A percentile compares a stretch with the other conserved stretches of the same genome.
These are phyloP conservation scores for Panurus biarmicus DNA, from an alignment of 2,113 vertebrate species.

Conservation along the genomic window DNA sequence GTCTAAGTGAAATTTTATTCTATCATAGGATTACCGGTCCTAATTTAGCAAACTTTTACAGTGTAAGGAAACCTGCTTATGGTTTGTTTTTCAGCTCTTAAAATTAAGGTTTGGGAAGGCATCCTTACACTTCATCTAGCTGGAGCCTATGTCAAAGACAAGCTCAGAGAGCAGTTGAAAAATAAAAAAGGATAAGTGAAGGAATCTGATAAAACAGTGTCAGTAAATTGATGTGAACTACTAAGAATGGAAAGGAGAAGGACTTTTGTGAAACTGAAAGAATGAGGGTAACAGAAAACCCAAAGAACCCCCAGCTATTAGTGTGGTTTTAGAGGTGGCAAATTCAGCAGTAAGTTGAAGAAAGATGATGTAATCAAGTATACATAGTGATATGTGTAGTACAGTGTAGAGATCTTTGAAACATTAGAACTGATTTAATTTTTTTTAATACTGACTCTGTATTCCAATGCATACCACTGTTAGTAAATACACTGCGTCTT, in stretches of 20 bases:
- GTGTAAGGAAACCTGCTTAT: background rate
- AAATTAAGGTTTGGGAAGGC: background rate
- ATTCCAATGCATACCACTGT: slow-evolving; percentile 46
- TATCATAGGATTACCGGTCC: background rate
- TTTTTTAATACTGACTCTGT: slow-evolving; percentile 35
- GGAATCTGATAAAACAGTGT: background rate
- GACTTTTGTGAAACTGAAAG: background rate
- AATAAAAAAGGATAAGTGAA: background rate
- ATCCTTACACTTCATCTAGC: background rate
- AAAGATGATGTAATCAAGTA: background rate
- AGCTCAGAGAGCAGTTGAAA: background rate
- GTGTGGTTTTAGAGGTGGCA: background rate
- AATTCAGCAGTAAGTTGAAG: background rate
- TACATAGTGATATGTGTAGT: background rate
- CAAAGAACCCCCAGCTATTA: background rate
- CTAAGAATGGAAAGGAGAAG: background rate
- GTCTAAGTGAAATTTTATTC: background rate
- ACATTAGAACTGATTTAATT: background rate
- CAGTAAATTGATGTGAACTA: background rate
- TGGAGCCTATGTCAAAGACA: background rate
- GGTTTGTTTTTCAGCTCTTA: background rate
- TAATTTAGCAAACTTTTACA: background rate
- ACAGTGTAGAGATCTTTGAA: background rate
- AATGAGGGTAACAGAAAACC: background rate
- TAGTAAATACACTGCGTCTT: slow-evolving; percentile 67